A percentile compares a stretch with the other conserved stretches of the same genome.
These are phyloP conservation scores for Cyrtonyx montezumae DNA, from an alignment of 2,113 vertebrate genomes.

Conservation along the genomic window DNA sequence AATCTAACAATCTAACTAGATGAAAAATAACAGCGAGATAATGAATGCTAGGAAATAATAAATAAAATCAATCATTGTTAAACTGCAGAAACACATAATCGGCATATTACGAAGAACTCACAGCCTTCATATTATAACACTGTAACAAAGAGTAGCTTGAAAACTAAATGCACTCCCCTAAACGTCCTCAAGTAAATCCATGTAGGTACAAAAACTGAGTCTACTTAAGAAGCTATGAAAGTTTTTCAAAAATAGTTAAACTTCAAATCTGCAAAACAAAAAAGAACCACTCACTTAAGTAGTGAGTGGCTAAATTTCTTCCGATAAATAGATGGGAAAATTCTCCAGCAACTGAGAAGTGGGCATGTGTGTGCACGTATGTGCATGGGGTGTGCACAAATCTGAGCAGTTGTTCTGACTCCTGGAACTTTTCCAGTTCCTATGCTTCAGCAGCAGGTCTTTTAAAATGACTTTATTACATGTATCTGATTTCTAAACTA, in stretches of 20 bases:
- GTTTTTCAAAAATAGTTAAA: not conserved
- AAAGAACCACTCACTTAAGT: not conserved
- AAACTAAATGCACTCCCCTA: not conserved
- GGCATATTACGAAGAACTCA: not conserved
- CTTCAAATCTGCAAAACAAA: not conserved
- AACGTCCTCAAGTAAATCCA: not conserved
- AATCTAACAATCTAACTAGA: not conserved
- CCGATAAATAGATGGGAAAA: not conserved
- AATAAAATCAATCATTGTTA: not conserved
- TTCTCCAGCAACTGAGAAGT: not conserved
- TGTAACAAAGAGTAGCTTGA: not conserved
- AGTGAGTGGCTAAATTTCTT: not conserved
- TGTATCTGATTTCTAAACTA: not conserved
- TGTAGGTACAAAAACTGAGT: not conserved
- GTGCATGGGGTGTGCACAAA: too few species aligned
- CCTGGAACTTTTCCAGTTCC: not conserved
- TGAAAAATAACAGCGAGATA: not conserved
- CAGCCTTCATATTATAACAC: not conserved
- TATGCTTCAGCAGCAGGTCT: not conserved
- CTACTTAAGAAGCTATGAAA: not conserved
- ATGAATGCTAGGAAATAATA: not conserved
- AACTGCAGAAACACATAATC: not conserved
- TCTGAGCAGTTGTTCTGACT: not conserved
- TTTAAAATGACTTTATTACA: not conserved
- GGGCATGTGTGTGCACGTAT: too few species aligned